A percentile compares a stretch with the other conserved stretches of the same genome.
Conservation (phyloP, 2,113 vertebrate species). For the Mesoclemmys tuberculata region DNA sequence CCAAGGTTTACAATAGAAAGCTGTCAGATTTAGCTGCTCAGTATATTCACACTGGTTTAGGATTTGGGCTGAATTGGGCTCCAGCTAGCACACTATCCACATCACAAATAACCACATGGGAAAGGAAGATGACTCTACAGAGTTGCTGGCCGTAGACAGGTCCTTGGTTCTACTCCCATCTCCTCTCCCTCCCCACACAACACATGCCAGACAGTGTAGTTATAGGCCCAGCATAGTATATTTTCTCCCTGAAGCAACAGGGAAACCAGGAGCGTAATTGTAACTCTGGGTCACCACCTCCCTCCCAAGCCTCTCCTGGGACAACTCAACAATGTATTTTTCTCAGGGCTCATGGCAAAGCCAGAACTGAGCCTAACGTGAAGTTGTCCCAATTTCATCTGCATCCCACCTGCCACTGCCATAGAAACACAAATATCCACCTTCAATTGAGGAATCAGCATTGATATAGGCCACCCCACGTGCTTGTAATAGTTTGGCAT, state of each 20-base stretch:
- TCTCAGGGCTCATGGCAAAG: background rate
- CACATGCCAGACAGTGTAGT: background rate
- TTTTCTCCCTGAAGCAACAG: background rate
- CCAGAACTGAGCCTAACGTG: background rate
- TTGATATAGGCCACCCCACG: constrained; percentile 96
- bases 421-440: constrained; percentile 58
- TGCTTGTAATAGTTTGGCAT: constrained; percentile 90
- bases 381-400: background rate
- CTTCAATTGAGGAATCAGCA: constrained; percentile 94
- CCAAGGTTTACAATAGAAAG: background rate
- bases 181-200: background rate
- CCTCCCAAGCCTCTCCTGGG: background rate
- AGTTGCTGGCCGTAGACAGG: background rate
- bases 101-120: fast-evolving
- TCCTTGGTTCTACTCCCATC: background rate
- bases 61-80: background rate
- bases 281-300: background rate
- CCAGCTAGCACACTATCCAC: background rate
- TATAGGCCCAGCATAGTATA: background rate
- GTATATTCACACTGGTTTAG: background rate
- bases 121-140: background rate
- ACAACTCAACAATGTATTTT: background rate
- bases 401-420: background rate
- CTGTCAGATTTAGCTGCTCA: background rate
- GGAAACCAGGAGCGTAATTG: background rate